Base-by-base conservation (phyloP, 2,888 invertebrate species). In the Urechis unicinctus region DNA sequence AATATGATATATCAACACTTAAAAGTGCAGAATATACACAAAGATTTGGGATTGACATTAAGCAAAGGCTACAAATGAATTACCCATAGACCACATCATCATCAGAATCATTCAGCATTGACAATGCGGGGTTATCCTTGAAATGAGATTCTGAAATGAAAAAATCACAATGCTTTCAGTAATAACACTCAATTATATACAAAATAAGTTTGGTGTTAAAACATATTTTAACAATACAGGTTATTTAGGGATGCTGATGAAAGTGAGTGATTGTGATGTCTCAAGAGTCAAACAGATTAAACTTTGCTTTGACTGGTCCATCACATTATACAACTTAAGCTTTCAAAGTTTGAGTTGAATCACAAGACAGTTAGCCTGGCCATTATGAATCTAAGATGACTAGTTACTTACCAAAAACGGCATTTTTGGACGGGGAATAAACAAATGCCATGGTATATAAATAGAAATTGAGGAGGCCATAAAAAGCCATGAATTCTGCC, bases 21-120 rank as follows among this genome's bases (percentile, higher is more conserved):
- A n/a, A n/a, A n/a, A n/a, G n/a, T n/a, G n/a, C n/a, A n/a, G n/a
- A n/a, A n/a, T n/a, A n/a, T n/a, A n/a, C n/a, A n/a, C n/a, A n/a
- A n/a, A n/a, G n/a, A n/a, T n/a, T n/a, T n/a, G n/a, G n/a, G n/a
- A n/a, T n/a, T n/a, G n/a, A n/a, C n/a, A n/a, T n/a, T n/a, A n/a
- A n/a, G n/a, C n/a, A n/a, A n/a, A n/a, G n/a, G n/a, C n/a, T n/a
- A n/a, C n/a, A n/a, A n/a, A n/a, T n/a, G n/a, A n/a, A 73, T 71
- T 69, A 80, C 79, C 93, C 94, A 76, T 94, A 95, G 68, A 94
- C 88, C 6, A 95, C 92, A 78, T 96, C 96, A 65, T 79, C 79
- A 73, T 96, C 96, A 0, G 94, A 95, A 74, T 97, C 96, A 79
- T 96, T 96, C 68, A 96, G 87, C 95, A 97, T 96, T 25, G 95